These are phyloP conservation scores for Saxicola maurus DNA, from an alignment of 2,797 vertebrate species.

Conservation along the genomic window DNA sequence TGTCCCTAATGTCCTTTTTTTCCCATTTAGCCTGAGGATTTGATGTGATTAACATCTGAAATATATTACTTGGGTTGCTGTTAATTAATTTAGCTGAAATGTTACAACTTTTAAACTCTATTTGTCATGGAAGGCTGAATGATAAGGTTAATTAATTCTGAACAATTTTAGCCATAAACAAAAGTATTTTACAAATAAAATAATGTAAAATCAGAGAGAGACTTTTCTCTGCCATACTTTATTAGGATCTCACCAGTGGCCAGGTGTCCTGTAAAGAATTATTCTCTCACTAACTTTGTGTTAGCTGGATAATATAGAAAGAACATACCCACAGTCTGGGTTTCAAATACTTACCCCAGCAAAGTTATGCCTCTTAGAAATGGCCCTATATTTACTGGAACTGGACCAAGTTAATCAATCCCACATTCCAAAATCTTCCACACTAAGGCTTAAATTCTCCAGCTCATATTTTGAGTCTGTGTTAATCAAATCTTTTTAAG, in stretches of 20 bases:
- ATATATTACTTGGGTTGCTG: neutral
- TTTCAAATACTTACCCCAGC: neutral
- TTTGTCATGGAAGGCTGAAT: neutral
- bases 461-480: neutral
- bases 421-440: neutral
- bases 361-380: neutral
- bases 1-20: neutral
- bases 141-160: neutral
- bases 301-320: neutral
- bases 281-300: neutral
- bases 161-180: neutral
- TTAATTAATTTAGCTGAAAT: slow-evolving; percentile 24
- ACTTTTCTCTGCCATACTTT: neutral
- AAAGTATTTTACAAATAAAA: neutral
- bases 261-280: neutral
- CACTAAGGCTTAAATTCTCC: neutral
- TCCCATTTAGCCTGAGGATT: slow-evolving; percentile 6
- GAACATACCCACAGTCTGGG: neutral
- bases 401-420: neutral
- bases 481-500: neutral
- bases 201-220: neutral
- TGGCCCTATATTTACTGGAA: neutral
- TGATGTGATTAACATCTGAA: slow-evolving; percentile 34
- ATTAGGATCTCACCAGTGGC: neutral
- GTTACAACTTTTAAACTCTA: neutral